These are phyloP conservation scores for Ceratotherium simum DNA, from an alignment of 2,113 vertebrate species.

Conservation along the genomic window DNA sequence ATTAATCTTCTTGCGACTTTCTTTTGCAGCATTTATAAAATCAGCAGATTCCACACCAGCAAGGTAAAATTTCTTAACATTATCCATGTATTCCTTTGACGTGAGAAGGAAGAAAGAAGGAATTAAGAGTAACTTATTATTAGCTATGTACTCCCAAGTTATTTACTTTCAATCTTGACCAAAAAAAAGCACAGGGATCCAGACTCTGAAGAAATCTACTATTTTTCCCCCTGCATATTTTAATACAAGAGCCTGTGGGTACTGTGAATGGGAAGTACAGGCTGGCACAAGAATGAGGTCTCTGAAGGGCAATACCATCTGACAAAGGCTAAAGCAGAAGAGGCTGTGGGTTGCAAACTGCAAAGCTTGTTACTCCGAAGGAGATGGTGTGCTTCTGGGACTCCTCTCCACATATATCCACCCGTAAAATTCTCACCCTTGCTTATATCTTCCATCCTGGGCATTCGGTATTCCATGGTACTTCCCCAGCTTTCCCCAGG, in stretches of 20 bases:
- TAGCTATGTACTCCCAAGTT: background rate
- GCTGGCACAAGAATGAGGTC: too few relatives aligned
- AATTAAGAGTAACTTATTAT: background rate
- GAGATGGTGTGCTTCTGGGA: too few relatives aligned
- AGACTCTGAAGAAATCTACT: too few relatives aligned
- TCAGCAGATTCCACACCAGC: slow-evolving; percentile 88
- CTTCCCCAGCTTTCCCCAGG: background rate
- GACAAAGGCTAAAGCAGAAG: too few relatives aligned
- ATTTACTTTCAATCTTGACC: background rate
- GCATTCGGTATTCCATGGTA: background rate
- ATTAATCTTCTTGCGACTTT: slow-evolving; percentile 89
- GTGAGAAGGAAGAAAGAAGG: background rate
- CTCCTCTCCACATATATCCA: too few relatives aligned
- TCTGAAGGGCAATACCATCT: too few relatives aligned
- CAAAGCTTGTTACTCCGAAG: too few relatives aligned
- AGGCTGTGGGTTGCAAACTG: too few relatives aligned
- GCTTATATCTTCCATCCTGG: too few relatives aligned
- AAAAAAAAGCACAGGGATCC: background rate
- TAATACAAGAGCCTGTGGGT: too few relatives aligned
- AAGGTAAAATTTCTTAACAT: slow-evolving; percentile 87
- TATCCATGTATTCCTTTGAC: slow-evolving; percentile 78
- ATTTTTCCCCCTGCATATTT: background rate
- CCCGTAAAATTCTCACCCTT: too few relatives aligned
- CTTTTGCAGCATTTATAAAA: slow-evolving; percentile 88
- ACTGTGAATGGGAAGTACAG: too few relatives aligned